These are phyloP conservation scores for Dimorphilus gyrociliatus DNA, from an alignment of 2,888 invertebrate species.

Conservation along the genomic window DNA sequence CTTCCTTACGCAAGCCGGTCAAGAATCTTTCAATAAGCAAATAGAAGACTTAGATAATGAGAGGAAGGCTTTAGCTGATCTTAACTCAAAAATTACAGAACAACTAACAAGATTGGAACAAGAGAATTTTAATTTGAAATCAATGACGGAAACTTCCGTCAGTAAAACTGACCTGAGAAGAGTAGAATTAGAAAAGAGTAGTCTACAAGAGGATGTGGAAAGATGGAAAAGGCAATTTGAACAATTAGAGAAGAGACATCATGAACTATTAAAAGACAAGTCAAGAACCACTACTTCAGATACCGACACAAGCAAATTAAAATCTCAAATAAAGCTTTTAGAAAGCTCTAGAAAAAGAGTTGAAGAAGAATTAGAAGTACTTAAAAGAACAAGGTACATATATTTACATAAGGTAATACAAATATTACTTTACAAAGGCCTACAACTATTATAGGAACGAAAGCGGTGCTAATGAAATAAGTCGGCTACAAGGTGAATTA, in stretches of 20 bases:
- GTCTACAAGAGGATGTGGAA: conserved; percentile 13
- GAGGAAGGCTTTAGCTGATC: conserved; percentile 2
- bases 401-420: background rate
- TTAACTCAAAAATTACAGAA: conserved; percentile 3
- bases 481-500: conserved; percentile 4
- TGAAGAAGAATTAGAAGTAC: too few relatives aligned
- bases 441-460: background rate
- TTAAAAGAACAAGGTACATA: background rate
- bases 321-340: too few relatives aligned
- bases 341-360: too few relatives aligned
- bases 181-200: conserved; percentile 13
- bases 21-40: too few relatives aligned
- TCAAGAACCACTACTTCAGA: too few relatives aligned
- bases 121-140: conserved; percentile 1
- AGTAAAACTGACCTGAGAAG: conserved; percentile 14
- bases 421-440: background rate
- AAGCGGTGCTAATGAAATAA: conserved; percentile 1
- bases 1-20: too few relatives aligned
- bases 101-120: conserved; percentile 4
- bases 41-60: conserved; percentile 3
- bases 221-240: conserved; percentile 15
- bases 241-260: conserved; percentile 16
- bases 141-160: too few relatives aligned
- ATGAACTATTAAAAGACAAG: conserved; percentile 7
- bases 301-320: too few relatives aligned